Evolutionary conservation across 30 jellyfish, hydroid and myxozoan genomes (phyloP).

Genomic region (Aurelia sp.): DNA sequence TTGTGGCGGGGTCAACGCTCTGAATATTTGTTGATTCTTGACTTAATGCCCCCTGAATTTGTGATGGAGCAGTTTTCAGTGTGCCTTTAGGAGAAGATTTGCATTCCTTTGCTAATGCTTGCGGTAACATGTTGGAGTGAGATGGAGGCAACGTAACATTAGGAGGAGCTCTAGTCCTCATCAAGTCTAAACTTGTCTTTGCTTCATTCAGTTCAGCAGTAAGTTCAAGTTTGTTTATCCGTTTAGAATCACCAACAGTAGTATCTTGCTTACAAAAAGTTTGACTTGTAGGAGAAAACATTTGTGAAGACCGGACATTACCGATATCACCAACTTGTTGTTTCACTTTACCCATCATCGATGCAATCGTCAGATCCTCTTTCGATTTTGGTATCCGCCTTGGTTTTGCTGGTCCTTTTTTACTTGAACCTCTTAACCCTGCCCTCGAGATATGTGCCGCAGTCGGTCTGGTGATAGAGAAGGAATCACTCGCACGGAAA

Average conservation of each 20-base stretch:
- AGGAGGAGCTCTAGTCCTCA: constrained; percentile 64
- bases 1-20: constrained; percentile 6
- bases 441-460: neutral
- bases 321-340: constrained; percentile 59
- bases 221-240: neutral
- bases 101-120: constrained; percentile 37
- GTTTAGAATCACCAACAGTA: neutral
- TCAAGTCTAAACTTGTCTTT: constrained; percentile 7
- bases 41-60: neutral
- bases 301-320: constrained; percentile 46
- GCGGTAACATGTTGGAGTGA: constrained; percentile 70
- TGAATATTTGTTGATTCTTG: neutral
- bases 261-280: constrained; percentile 5
- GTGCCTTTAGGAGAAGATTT: constrained; percentile 4
- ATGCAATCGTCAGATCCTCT: constrained; percentile 50
- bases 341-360: constrained; percentile 67
- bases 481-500: neutral
- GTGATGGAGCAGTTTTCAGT: neutral
- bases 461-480: neutral
- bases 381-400: constrained; percentile 47
- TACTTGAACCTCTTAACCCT: constrained; percentile 1
- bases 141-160: constrained; percentile 63
- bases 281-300: constrained; percentile 45
- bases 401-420: constrained; percentile 20
- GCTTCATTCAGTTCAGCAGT: neutral